These are phyloP conservation scores for Criorhina ranunculi DNA, from an alignment of 2,888 invertebrate genomes.

Conservation along the genomic window DNA sequence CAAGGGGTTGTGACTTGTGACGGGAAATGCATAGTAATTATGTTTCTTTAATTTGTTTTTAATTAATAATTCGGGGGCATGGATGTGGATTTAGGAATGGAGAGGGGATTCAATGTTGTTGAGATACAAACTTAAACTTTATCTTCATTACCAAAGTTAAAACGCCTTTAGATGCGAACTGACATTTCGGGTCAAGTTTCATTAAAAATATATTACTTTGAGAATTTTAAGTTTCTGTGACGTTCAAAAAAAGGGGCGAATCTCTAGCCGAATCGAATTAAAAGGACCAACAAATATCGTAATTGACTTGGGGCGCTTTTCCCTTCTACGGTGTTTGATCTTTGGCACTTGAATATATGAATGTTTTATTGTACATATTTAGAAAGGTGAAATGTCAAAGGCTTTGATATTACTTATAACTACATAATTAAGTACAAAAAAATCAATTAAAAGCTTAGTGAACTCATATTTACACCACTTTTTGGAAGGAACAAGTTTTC, in stretches of 20 bases:
- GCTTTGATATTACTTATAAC: neutral
- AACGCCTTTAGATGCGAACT: neutral
- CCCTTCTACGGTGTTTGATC: neutral
- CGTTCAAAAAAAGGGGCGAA: neutral
- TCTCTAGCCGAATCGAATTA: neutral
- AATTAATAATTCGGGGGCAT: slow-evolving; percentile 12
- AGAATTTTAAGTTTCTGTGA: slow-evolving; percentile 2
- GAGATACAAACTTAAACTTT: slow-evolving; percentile 6
- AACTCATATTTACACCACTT: too few relatives aligned
- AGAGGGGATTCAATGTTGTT: neutral
- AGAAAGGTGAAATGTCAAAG: neutral
- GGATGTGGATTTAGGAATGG: neutral
- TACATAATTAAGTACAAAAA: too few relatives aligned
- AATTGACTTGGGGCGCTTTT: slow-evolving; percentile 6
- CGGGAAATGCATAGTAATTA: slow-evolving; percentile 48
- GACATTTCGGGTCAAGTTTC: slow-evolving; percentile 11
- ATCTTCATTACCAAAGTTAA: neutral
- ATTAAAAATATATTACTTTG: slow-evolving; percentile 11
- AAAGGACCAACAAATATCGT: neutral
- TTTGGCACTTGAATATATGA: neutral
- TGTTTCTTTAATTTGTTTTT: slow-evolving; percentile 45
- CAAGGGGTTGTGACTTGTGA: slow-evolving; percentile 21
- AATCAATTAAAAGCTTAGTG: too few relatives aligned
- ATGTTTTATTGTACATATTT: neutral
- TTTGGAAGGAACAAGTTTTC: too few relatives aligned